phyloP scores from a whole-genome alignment of 2,797 vertebrate species.

The Gallinago solitaria region DNA sequence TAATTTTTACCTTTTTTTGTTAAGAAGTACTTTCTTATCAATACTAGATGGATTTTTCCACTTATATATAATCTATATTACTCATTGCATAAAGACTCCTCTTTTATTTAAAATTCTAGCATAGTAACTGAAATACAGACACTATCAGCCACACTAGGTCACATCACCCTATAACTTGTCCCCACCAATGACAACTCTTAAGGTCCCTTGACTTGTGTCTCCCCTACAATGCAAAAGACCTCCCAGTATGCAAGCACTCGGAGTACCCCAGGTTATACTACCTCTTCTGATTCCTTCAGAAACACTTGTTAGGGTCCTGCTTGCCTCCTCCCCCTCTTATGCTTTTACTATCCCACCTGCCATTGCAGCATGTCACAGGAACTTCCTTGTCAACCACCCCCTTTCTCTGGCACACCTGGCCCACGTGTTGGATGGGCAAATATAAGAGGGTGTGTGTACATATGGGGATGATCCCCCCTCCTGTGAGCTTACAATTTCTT shows the following conservation, averaged over 20 bases:
- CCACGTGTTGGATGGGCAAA: neutral
- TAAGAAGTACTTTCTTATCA: neutral
- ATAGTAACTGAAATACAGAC: neutral
- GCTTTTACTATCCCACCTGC: neutral
- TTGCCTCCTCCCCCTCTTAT: rapidly evolving
- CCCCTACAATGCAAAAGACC: neutral
- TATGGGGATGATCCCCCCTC: neutral
- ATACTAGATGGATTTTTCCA: neutral
- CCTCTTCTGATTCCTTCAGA: neutral
- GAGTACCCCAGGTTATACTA: neutral
- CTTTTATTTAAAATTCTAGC: neutral
- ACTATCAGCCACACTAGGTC: neutral
- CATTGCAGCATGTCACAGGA: neutral
- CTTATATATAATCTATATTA: neutral
- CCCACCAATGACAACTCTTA: neutral
- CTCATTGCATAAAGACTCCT: neutral
- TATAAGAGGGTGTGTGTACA: neutral
- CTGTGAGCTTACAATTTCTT: neutral
- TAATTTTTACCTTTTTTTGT: neutral
- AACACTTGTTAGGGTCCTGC: neutral
- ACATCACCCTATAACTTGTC: neutral
- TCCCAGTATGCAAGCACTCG: neutral
- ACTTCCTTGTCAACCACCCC: neutral
- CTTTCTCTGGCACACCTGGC: neutral
- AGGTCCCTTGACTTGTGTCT: neutral